Conservation (phyloP, 2,797 vertebrate genomes). For the Sebastes ruberrimus region DNA sequence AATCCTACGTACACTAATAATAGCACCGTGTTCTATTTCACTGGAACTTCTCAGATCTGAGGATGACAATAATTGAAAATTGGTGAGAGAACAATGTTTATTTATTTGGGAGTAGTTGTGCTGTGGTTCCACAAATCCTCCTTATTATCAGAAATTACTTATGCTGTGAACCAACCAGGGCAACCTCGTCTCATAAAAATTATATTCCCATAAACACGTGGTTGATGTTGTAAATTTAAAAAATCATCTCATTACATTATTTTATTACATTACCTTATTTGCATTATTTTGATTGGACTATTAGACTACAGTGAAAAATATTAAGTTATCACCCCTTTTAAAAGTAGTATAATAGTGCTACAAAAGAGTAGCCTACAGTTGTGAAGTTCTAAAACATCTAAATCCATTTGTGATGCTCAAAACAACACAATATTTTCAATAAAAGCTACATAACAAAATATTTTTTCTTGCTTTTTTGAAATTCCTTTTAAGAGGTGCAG, state of each 20-base stretch:
- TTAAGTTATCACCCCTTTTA: not conserved
- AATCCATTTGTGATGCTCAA: not conserved
- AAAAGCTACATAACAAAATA: not conserved
- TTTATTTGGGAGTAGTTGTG: not conserved
- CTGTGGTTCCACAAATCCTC: not conserved
- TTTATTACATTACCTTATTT: not conserved
- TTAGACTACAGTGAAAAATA: not conserved
- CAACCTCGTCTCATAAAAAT: not conserved
- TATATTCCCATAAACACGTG: not conserved
- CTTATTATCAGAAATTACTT: not conserved
- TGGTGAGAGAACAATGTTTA: not conserved
- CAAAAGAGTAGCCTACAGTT: not conserved
- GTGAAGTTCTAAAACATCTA: not conserved
- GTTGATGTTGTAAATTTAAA: not conserved
- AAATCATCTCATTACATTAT: not conserved
- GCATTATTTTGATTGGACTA: not conserved
- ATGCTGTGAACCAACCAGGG: not conserved
- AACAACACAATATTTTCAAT: not conserved
- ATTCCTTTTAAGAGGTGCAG: not conserved
- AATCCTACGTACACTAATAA: not conserved
- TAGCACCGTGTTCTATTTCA: not conserved
- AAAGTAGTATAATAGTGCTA: not conserved
- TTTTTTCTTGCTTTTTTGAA: no score
- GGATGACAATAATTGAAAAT: not conserved
- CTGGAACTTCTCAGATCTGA: accelerated